Evolutionary conservation across 1,140 invertebrate species (phyloP), one percentile per base, ranked within the genome.

Genomic region (Battus philenor): DNA sequence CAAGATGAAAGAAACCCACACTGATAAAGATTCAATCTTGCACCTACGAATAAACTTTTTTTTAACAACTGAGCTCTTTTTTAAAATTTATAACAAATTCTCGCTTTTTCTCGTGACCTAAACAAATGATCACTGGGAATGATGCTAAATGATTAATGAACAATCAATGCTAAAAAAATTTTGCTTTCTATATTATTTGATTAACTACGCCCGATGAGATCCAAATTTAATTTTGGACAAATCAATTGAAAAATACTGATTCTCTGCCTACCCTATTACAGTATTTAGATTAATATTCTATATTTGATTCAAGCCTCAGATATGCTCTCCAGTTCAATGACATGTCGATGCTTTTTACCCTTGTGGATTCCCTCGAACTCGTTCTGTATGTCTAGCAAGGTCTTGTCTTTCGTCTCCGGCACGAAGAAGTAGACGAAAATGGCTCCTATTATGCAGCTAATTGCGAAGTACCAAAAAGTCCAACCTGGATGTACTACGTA

Each of bases 371-470:
- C 84, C 39, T 82, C 73, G 16, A 92, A 80, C 64, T 90, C 89
- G 20, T 78, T 79, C 46, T 91, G 90, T 43, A 96, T 95, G 65
- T 95, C 91, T 36, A 93, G 89, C 16, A 94, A 80, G 0, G 89
- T 89, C 66, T 92, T 93, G 1, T 90, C 91, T 73, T 94, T 94
- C 0, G 93, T 95, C 78, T 95, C 94, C 0, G 93, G 93, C 0
- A 95, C 89, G 52, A 90, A 86, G 47, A 91, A 87, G 57, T 88
- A 90, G 5, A 93, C 86, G 59, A 94, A 92, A 2, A 92, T 63
- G 1, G 90, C 70, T 6, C 90, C 90, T 9, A 92, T 26, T 0
- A 88, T 50, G 44, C 91, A 92, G 26, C 91, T 81, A 0, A 86
- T 80, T 5, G 90, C 87, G 69, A 93, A 95, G 55, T 93, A 75